phyloP scores from a whole-genome alignment of 2,888 invertebrate species.

The Eupithecia abbreviata region DNA sequence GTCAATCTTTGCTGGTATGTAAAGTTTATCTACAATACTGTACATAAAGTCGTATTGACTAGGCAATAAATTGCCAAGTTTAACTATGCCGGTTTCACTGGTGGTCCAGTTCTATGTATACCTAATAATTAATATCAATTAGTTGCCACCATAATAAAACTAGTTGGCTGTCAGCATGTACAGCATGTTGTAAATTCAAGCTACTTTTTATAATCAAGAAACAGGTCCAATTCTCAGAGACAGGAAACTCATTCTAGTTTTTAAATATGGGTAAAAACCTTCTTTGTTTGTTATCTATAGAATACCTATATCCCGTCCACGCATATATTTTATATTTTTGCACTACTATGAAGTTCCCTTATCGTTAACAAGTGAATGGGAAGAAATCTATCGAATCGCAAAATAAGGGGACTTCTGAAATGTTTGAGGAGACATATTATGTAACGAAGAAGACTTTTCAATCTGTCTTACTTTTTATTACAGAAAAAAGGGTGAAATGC shows the following conservation, averaged over 20 bases:
- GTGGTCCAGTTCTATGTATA: slow-evolving; percentile 4
- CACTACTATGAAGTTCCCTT: no score
- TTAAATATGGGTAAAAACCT: slow-evolving; percentile 26
- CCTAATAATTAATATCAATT: slow-evolving; percentile 53
- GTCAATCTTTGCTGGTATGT: background rate
- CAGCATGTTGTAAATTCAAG: slow-evolving; percentile 30
- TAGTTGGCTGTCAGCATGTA: slow-evolving; percentile 14
- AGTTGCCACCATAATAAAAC: slow-evolving; percentile 38
- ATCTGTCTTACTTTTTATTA: no score
- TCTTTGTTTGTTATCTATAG: slow-evolving; percentile 20
- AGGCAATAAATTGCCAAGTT: slow-evolving; percentile 3
- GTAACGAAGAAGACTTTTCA: no score
- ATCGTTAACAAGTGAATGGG: no score
- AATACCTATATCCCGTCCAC: background rate
- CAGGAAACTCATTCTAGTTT: slow-evolving; percentile 39
- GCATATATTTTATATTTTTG: no score
- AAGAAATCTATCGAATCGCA: no score
- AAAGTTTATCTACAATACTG: background rate
- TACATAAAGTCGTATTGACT: background rate
- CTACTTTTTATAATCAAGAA: slow-evolving; percentile 33
- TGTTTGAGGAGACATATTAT: no score
- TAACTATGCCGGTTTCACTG: background rate
- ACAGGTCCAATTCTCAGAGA: slow-evolving; percentile 37
- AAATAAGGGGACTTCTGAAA: no score
- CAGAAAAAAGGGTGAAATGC: no score